Percentiles rank a stretch among this genome's conserved stretches.
Conservation (phyloP, 2,888 invertebrate genomes). For the Idaea aversata region DNA sequence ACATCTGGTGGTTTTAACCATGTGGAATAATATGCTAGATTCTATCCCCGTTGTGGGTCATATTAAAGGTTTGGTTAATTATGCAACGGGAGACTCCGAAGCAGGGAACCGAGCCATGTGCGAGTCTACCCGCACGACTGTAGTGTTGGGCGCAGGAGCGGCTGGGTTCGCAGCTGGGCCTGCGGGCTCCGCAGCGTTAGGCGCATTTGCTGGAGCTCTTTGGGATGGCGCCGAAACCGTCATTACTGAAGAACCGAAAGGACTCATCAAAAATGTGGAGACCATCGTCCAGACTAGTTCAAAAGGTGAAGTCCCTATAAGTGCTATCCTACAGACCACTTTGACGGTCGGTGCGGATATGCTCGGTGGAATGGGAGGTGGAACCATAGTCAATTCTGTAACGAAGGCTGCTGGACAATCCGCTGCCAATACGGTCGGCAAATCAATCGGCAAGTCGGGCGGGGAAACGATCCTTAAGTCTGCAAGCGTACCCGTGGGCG, state of each 20-base stretch:
- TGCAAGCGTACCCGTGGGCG: neutral
- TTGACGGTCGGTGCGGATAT: neutral
- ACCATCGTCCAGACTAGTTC: neutral
- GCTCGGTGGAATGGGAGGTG: neutral
- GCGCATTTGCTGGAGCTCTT: neutral
- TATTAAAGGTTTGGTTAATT: slow-evolving; percentile 12
- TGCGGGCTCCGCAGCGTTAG: neutral
- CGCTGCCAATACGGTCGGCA: neutral
- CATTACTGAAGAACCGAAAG: neutral
- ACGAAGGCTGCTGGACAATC: neutral
- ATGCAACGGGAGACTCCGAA: slow-evolving; percentile 12
- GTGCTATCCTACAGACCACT: neutral
- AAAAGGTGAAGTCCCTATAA: neutral
- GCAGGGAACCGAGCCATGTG: slow-evolving; percentile 13
- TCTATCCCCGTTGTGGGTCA: slow-evolving; percentile 14
- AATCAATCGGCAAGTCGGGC: neutral
- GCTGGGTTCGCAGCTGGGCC: neutral
- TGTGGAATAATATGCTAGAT: slow-evolving; percentile 8
- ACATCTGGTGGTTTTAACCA: slow-evolving; percentile 5
- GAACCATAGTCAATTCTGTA: neutral
- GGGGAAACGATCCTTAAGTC: neutral
- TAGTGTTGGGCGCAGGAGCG: neutral
- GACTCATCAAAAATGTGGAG: neutral
- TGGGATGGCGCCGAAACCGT: neutral
- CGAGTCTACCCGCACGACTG: slow-evolving; percentile 6